These are phyloP conservation scores for Typhlomys cinereus DNA, from an alignment of 2,113 vertebrate species.

Conservation along the genomic window DNA sequence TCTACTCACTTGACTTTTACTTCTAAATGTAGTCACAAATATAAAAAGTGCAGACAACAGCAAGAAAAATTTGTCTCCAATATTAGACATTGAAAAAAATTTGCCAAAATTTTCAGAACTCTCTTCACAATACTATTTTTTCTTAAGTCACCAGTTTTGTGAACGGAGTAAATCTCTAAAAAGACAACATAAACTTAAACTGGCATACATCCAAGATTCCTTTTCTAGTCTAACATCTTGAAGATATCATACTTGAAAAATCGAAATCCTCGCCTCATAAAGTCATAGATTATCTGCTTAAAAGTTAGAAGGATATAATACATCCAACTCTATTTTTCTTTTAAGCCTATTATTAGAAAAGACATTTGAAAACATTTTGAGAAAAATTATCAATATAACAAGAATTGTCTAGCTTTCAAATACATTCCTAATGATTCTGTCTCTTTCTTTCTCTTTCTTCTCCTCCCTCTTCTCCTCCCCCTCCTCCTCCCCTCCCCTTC, in stretches of 20 bases:
- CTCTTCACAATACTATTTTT: background rate
- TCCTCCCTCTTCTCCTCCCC: too few species aligned
- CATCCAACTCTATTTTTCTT: background rate
- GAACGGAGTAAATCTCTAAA: background rate
- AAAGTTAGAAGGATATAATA: background rate
- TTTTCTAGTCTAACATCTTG: background rate
- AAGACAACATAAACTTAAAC: background rate
- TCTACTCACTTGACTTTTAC: background rate
- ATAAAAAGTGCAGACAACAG: background rate
- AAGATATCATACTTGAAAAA: background rate
- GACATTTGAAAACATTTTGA: background rate
- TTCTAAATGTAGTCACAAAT: conserved; percentile 11
- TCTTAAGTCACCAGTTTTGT: background rate
- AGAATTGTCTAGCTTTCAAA: background rate
- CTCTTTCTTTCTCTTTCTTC: too few species aligned
- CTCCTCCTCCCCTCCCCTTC: too few species aligned
- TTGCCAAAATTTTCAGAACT: background rate
- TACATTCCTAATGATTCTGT: too few species aligned
- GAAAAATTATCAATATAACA: background rate
- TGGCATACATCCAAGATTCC: background rate
- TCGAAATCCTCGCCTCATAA: background rate
- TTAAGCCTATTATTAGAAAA: background rate
- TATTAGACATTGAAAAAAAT: background rate
- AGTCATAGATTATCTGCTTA: background rate
- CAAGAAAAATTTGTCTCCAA: background rate